Conservation (phyloP, 2,113 vertebrate genomes). For the Tachysurus fulvidraco region DNA sequence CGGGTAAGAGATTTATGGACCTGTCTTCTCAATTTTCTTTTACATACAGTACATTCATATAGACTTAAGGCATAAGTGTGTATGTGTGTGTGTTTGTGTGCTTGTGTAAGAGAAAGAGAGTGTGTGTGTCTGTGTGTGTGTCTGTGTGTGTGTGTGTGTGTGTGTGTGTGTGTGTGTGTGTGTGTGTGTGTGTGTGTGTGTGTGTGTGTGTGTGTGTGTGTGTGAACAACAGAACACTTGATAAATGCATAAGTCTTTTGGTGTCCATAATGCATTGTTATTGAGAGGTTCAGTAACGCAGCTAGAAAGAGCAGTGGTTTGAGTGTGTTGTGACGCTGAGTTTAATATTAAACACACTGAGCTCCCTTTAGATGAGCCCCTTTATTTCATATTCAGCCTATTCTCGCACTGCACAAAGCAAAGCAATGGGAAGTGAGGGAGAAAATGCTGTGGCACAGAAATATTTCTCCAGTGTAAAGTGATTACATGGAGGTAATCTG, state of each 20-base stretch:
- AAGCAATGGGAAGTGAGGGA: background rate
- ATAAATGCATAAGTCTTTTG: constrained; percentile 29
- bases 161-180: background rate
- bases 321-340: background rate
- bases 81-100: background rate
- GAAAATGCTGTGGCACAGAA: background rate
- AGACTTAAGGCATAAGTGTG: background rate
- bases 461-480: constrained; percentile 14
- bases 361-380: background rate
- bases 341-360: constrained; percentile 36
- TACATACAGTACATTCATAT: constrained; percentile 12
- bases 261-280: constrained; percentile 28
- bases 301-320: constrained; percentile 11
- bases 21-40: constrained; percentile 23
- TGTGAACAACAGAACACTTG: constrained; percentile 11
- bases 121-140: too few relatives aligned
- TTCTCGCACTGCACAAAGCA: constrained; percentile 14
- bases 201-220: background rate
- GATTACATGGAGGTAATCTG: background rate
- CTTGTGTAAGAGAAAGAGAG: background rate
- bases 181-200: too few relatives aligned
- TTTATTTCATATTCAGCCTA: constrained; percentile 33
- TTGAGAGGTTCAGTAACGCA: constrained; percentile 33
- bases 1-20: constrained; percentile 24
- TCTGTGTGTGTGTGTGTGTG: too few relatives aligned